phyloP scores from a whole-genome alignment of 2,888 invertebrate genomes.

The Clepsis dumicolana region DNA sequence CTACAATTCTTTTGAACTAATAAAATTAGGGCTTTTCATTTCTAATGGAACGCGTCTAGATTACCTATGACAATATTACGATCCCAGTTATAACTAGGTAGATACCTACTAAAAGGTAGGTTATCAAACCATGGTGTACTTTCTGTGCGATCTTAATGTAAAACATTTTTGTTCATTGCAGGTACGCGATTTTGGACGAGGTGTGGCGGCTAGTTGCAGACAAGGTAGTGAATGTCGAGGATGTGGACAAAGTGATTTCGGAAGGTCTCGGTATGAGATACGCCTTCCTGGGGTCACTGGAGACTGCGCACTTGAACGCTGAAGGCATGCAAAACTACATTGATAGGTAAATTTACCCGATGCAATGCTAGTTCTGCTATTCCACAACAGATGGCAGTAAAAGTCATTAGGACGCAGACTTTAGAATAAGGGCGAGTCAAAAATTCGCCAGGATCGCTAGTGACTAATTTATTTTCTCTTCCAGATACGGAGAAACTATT shows the following conservation, averaged over 20 bases:
- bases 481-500: slow-evolving; percentile 86
- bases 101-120: too few relatives aligned
- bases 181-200: slow-evolving; percentile 97
- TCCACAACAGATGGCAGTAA: neutral
- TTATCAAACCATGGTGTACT: too few relatives aligned
- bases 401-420: neutral
- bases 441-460: neutral
- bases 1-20: too few relatives aligned
- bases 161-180: slow-evolving; percentile 64
- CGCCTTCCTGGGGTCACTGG: slow-evolving; percentile 97
- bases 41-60: too few relatives aligned
- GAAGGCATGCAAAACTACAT: slow-evolving; percentile 91
- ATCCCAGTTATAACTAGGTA: too few relatives aligned
- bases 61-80: too few relatives aligned
- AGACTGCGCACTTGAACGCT: slow-evolving; percentile 97
- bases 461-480: slow-evolving; percentile 40
- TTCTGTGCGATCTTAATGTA: too few relatives aligned
- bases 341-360: slow-evolving; percentile 78
- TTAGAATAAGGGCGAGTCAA: neutral
- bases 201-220: slow-evolving; percentile 95
- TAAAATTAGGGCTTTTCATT: too few relatives aligned
- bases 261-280: slow-evolving; percentile 98
- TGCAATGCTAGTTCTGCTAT: neutral
- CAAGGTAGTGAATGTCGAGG: slow-evolving; percentile 94
- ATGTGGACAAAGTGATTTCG: slow-evolving; percentile 97